Conservation (phyloP, 2,113 vertebrate species). For the Cyphomyrus plagiostoma region DNA sequence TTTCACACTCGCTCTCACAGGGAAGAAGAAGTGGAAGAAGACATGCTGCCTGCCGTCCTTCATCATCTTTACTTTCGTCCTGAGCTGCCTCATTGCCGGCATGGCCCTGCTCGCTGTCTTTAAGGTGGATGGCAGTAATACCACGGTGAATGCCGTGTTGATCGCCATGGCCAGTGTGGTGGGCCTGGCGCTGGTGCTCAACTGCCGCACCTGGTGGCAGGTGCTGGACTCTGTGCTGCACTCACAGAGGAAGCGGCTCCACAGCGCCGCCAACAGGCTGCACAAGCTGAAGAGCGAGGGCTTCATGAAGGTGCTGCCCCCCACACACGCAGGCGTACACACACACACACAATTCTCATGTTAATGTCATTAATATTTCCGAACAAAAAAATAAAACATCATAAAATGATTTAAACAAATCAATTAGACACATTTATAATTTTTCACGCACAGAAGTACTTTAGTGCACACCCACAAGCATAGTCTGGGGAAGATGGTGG, state of each 20-base stretch:
- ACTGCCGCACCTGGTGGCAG: slow-evolving; percentile 93
- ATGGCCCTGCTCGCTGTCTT: slow-evolving; percentile 77
- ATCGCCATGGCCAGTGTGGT: slow-evolving; percentile 74
- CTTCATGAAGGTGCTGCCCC: slow-evolving; percentile 85
- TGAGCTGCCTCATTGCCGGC: slow-evolving; percentile 73
- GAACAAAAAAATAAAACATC: not conserved
- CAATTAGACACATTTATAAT: not conserved
- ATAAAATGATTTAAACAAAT: not conserved
- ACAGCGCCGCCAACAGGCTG: slow-evolving; percentile 82
- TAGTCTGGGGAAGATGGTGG: no score
- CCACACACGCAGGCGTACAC: not conserved
- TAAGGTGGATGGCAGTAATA: slow-evolving; percentile 68
- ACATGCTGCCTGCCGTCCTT: slow-evolving; percentile 94
- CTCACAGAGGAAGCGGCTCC: slow-evolving; percentile 89
- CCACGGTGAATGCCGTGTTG: slow-evolving; percentile 76
- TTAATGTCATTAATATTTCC: not conserved
- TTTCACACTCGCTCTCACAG: slow-evolving; percentile 46
- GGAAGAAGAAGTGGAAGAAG: slow-evolving; percentile 91
- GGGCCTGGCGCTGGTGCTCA: slow-evolving; percentile 81
- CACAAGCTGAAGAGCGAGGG: slow-evolving; percentile 92
- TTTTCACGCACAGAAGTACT: not conserved
- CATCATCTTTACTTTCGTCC: slow-evolving; percentile 76
- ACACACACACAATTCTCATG: not conserved
- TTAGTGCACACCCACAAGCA: not conserved
- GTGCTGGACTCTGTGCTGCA: slow-evolving; percentile 86